Evolutionary conservation across 2,888 invertebrate genomes (phyloP), one percentile per base, ranked within the genome.

Genomic region (Gnatocerus cornutus): DNA sequence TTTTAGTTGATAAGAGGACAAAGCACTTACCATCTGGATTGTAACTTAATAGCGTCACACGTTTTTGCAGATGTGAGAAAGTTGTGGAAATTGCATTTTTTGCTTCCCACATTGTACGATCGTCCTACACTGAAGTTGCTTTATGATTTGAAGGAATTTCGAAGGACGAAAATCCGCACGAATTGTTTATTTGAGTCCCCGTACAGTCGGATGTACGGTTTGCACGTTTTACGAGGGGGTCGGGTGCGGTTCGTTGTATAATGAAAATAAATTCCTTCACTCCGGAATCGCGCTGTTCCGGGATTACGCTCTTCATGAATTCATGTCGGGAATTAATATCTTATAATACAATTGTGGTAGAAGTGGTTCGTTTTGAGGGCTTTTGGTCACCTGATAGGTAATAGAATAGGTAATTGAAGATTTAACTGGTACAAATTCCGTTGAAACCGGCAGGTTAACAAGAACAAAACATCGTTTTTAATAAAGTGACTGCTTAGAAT

Each of bases 181-280:
- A 55, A 12, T 56, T 16, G 37, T 55, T 55, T 55, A 55, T 55
- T 55, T 39, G 8, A 9, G 41, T 21, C 9, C 55, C 9, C 12
- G 16, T 16, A 16, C 4, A n/a, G 13, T 46, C 46, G 46, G 14
- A 46, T 16, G 10, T 16, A 46, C 46, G 46, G 10, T 43, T 43
- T 13, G 12, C 43, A 43, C 43, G 33, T 55, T 55, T 55, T 55
- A 59, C 59, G 59, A 46, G 33, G 10, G 41, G 41, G 16, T 14
- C 41, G 10, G 12, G 33, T 9, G 9, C 12, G 56, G 12, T 16
- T 21, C 41, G 45, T 14, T 27, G 21, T 45, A n/a, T n/a, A 58
- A 58, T 58, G 58, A 37, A 61, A 61, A 48, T 48, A 61, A 61
- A 61, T 61, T 61, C 37, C 12, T 48, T 37, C 21, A 5, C 14